A percentile compares a stretch with the other conserved stretches of the same genome.
phyloP scores from a whole-genome alignment of 2,113 vertebrate species.

The Silurus glanis region DNA sequence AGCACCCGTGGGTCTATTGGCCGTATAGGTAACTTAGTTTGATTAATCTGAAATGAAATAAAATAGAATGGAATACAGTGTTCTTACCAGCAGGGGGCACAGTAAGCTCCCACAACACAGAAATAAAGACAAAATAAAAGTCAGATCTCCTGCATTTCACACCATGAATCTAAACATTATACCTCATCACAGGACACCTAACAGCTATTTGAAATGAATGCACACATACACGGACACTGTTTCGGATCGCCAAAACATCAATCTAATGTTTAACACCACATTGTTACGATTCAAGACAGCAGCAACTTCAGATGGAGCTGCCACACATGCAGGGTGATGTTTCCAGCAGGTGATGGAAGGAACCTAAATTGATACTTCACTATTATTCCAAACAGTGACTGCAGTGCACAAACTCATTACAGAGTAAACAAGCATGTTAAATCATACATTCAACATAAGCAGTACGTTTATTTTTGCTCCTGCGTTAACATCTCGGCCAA shows the following conservation, averaged over 20 bases:
- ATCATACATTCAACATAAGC: conserved; percentile 40
- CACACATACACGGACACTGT: too few relatives aligned
- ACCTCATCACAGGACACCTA: background rate
- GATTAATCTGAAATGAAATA: conserved; percentile 81
- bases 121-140: conserved; percentile 24
- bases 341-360: background rate
- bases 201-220: background rate
- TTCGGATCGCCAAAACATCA: background rate
- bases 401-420: background rate
- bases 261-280: background rate
- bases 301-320: conserved; percentile 62
- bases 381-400: background rate
- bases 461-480: conserved; percentile 62
- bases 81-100: conserved; percentile 66
- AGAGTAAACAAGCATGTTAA: background rate
- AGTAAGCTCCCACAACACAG: conserved; percentile 31
- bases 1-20: conserved; percentile 86
- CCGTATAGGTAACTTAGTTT: conserved; percentile 85
- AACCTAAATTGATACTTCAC: background rate
- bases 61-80: background rate
- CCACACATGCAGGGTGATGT: conserved; percentile 7
- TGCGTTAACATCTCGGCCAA: conserved; percentile 65
- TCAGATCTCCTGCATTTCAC: background rate
- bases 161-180: background rate
- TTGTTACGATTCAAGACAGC: conserved; percentile 28